Evolutionary conservation across 2,888 invertebrate genomes (phyloP).

Genomic region (Archips xylosteana): DNA sequence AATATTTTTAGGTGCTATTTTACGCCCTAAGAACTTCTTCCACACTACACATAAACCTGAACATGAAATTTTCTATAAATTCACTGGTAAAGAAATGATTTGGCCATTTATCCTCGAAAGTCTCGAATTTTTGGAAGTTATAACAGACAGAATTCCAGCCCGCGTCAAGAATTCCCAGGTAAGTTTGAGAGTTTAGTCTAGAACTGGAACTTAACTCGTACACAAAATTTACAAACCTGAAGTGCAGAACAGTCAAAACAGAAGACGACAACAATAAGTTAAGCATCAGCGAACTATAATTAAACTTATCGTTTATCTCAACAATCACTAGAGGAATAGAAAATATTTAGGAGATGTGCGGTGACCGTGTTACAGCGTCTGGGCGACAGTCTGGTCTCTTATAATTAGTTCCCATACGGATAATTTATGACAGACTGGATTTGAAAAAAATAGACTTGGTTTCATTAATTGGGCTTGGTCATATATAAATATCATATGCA

Average conservation of each 20-base stretch:
- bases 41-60: too few relatives aligned
- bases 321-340: conserved; percentile 30
- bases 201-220: too few relatives aligned
- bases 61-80: too few relatives aligned
- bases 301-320: conserved; percentile 30
- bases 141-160: too few relatives aligned
- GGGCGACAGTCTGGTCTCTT: conserved; percentile 48
- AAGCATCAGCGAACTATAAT: conserved; percentile 1
- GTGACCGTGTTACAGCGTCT: conserved; percentile 54
- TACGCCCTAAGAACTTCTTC: too few relatives aligned
- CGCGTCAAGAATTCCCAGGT: too few relatives aligned
- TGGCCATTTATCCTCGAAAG: too few relatives aligned
- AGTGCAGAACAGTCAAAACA: neutral
- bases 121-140: too few relatives aligned
- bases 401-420: conserved; percentile 51
- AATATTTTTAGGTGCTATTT: too few relatives aligned
- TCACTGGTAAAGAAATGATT: too few relatives aligned
- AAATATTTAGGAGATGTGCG: conserved; percentile 48
- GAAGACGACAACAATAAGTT: conserved; percentile 17
- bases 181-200: too few relatives aligned
- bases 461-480: conserved; percentile 41
- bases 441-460: conserved; percentile 43
- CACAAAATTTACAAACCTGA: neutral
- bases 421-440: conserved; percentile 49
- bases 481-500: neutral